Percentiles rank a stretch among this genome's conserved stretches.
Conservation (phyloP, 53 echinoderm and acorn worm genomes). For the Temnopleurus reevesii region DNA sequence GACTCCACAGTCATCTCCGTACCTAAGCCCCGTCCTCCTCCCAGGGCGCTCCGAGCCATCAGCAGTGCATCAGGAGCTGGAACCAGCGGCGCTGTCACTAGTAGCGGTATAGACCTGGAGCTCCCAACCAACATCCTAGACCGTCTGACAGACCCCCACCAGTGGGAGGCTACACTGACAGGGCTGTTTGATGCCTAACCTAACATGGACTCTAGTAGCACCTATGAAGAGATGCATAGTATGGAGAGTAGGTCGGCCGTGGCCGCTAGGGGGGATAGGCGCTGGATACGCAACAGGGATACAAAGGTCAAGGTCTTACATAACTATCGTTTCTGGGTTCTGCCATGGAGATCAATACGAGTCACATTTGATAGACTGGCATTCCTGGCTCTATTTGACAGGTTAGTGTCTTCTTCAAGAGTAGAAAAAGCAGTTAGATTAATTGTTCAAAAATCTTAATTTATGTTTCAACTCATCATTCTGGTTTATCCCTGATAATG, state of each 20-base stretch:
- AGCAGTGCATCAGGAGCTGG: slow-evolving; percentile 33
- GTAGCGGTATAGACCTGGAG: slow-evolving; percentile 26
- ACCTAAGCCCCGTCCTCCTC: slow-evolving; percentile 71
- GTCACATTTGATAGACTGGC: slow-evolving; percentile 93
- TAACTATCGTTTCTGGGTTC: slow-evolving; percentile 95
- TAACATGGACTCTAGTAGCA: slow-evolving; percentile 61
- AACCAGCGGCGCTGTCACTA: neutral
- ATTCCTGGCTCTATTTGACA: slow-evolving; percentile 95
- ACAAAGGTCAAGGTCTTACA: slow-evolving; percentile 78
- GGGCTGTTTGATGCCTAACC: slow-evolving; percentile 51
- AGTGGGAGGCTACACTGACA: slow-evolving; percentile 53
- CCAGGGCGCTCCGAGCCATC: slow-evolving; percentile 42
- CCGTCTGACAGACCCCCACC: slow-evolving; percentile 50
- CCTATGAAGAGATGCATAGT: slow-evolving; percentile 73
- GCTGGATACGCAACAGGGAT: slow-evolving; percentile 54
- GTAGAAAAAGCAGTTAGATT: too few species aligned
- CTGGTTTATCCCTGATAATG: too few species aligned
- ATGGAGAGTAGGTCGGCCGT: slow-evolving; percentile 44
- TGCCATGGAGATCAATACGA: slow-evolving; percentile 92
- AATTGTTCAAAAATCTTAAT: too few species aligned
- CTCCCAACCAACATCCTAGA: slow-evolving; percentile 47
- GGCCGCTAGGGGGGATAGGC: neutral
- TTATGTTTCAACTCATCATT: too few species aligned
- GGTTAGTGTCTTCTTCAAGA: slow-evolving; percentile 66
- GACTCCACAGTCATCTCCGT: slow-evolving; percentile 94